Evolutionary conservation across 2,888 invertebrate species (phyloP).

Genomic region (Hypena proboscidalis): DNA sequence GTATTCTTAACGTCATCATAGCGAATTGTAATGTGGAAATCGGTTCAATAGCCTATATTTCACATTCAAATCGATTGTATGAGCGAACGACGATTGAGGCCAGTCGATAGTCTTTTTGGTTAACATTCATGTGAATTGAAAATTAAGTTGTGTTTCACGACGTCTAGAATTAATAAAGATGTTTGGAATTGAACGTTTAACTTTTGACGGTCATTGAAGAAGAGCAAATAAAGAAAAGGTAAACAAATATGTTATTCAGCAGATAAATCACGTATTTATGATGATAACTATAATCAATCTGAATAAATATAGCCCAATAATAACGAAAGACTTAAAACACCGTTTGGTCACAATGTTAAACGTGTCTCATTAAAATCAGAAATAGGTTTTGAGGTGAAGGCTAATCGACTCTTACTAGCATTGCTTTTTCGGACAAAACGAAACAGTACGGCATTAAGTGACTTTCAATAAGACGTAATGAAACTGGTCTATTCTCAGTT

Average conservation of each 20-base stretch:
- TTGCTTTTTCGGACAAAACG: slow-evolving; percentile 29
- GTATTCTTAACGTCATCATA: slow-evolving; percentile 43
- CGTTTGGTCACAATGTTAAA: slow-evolving; percentile 60
- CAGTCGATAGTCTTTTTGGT: slow-evolving; percentile 27
- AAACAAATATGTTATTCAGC: not conserved
- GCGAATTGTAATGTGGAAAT: slow-evolving; percentile 48
- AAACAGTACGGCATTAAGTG: slow-evolving; percentile 5
- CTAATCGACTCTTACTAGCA: slow-evolving; percentile 39
- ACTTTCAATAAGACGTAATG: slow-evolving; percentile 1
- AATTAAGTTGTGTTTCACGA: slow-evolving; percentile 7
- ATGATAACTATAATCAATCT: slow-evolving; percentile 25
- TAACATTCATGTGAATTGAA: slow-evolving; percentile 27
- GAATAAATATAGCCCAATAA: slow-evolving; percentile 48
- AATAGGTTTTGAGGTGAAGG: slow-evolving; percentile 75
- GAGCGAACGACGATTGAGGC: slow-evolving; percentile 36
- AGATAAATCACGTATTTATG: slow-evolving; percentile 50
- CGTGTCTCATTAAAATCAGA: slow-evolving; percentile 63
- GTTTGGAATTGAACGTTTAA: no score
- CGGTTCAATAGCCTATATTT: slow-evolving; percentile 55
- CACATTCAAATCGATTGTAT: slow-evolving; percentile 50
- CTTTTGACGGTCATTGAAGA: no score
- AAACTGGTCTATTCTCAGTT: not conserved
- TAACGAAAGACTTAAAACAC: slow-evolving; percentile 53
- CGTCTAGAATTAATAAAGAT: slow-evolving; percentile 5
- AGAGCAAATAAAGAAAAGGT: not conserved